Percentiles rank a stretch among this genome's conserved stretches.
Evolutionary conservation across 2,797 vertebrate genomes (phyloP).

Genomic region (Alectoris magna): DNA sequence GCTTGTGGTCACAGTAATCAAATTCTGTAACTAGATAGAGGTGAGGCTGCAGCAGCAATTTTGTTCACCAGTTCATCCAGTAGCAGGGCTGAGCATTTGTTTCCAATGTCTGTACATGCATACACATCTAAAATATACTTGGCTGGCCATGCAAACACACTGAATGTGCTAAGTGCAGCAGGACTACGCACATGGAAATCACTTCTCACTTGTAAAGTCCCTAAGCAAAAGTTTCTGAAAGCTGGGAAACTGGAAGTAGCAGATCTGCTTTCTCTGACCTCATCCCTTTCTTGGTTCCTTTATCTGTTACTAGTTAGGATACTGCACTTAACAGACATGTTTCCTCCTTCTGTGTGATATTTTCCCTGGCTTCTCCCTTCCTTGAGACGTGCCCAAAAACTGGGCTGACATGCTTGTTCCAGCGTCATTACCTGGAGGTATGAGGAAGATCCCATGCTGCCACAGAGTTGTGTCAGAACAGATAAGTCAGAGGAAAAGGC

Average conservation of each 20-base stretch:
- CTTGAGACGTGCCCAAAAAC: neutral
- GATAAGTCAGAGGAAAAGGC: neutral
- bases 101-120: neutral
- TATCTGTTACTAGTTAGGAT: neutral
- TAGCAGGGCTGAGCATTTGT: neutral
- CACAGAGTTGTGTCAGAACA: neutral
- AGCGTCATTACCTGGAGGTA: neutral
- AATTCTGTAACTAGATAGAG: neutral
- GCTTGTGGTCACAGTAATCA: neutral
- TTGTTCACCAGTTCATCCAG: neutral
- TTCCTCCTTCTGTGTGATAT: neutral
- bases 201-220: neutral
- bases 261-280: neutral
- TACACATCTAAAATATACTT: neutral
- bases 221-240: neutral
- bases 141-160: neutral
- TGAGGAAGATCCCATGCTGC: neutral
- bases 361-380: neutral
- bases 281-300: neutral
- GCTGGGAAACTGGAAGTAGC: neutral
- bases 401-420: neutral
- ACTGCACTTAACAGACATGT: neutral
- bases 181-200: neutral
- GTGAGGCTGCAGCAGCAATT: neutral
- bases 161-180: neutral